Evolutionary conservation across 2,113 vertebrate genomes (phyloP).

Genomic region (Haplotaxodon microlepis): DNA sequence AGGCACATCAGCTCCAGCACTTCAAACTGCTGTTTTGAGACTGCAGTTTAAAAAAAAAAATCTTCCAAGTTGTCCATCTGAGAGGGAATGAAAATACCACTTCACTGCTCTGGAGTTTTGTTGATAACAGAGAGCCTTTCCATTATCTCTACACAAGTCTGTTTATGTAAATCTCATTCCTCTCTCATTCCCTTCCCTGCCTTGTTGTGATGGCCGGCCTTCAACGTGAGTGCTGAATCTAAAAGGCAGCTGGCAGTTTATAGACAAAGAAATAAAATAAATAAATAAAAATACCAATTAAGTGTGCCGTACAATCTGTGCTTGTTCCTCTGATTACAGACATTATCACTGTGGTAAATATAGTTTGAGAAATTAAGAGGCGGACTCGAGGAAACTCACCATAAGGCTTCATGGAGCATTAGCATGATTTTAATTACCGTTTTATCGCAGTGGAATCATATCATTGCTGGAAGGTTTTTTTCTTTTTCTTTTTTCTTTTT

Average conservation of each 20-base stretch:
- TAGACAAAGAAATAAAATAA: background rate
- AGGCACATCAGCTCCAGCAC: background rate
- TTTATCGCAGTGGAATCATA: slow-evolving; percentile 1
- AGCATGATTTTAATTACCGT: slow-evolving; percentile 13
- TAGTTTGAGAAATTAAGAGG: background rate
- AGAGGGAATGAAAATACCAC: background rate
- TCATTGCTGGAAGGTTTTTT: slow-evolving; percentile 7
- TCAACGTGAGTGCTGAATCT: background rate
- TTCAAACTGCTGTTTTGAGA: background rate
- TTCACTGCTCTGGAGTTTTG: slow-evolving; percentile 28
- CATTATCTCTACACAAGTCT: slow-evolving; percentile 35
- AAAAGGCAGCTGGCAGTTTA: slow-evolving; percentile 23
- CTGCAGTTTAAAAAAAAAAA: background rate
- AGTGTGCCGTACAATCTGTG: slow-evolving; percentile 2
- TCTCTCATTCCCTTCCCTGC: background rate
- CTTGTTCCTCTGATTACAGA: background rate
- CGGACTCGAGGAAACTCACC: background rate
- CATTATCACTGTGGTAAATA: slow-evolving; percentile 7
- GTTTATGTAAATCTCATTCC: slow-evolving; percentile 44
- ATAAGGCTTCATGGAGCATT: slow-evolving; percentile 14
- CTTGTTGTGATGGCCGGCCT: slow-evolving; percentile 2
- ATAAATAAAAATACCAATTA: background rate
- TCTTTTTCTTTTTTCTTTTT: background rate
- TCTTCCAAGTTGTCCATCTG: background rate
- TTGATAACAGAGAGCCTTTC: slow-evolving; percentile 41